Evolutionary conservation across 2,797 vertebrate species (phyloP), one percentile per base, ranked within the genome.

Genomic region (Dermochelys coriacea): DNA sequence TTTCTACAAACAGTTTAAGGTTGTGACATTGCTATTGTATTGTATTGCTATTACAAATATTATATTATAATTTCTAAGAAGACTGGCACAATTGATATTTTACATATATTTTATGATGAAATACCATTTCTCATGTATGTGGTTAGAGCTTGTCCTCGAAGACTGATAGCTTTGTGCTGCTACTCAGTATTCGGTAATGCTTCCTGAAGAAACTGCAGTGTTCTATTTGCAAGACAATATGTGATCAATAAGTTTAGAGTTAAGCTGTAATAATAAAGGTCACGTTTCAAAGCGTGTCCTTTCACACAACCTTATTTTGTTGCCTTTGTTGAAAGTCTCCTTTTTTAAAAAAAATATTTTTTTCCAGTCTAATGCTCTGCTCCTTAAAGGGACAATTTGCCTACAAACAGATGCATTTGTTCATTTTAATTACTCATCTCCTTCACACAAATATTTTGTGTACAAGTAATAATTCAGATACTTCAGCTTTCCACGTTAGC

Each of bases 301-400:
- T 93, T 85, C 47, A 84, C 93, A 92, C 45, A 94, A 83, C 90
- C 84, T 71, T 86, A 89, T 57, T 95, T 96, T 87, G 87, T 95
- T 94, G 89, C 87, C 90, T 86, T 97, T 74, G 64, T 68, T 91
- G 50, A 83, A 91, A 93, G 68, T 50, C 86, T 77, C 74, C 80
- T 71, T 27, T 85, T 37, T 14, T 1, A 3, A 15, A 8, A 92
- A 52, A 54, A 54, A 23, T 6, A 2, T 23, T 9, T 50, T 80
- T 88, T 94, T 96, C 89, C 86, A 93, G 80, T 34, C 84, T 85
- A 86, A 15, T 61, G 87, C 78, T 91, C 6, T 1, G 18, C 80
- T 89, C 85, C 89, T 96, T 90, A 84, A 94, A 84, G 89, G 93
- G 68, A 96, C 92, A 92, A 91, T 96, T 96, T 90, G 45, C 86